A percentile compares a stretch with the other conserved stretches of the same genome.
These are phyloP conservation scores for Lysandra bellargus DNA, from an alignment of 2,888 invertebrate genomes.

Conservation along the genomic window DNA sequence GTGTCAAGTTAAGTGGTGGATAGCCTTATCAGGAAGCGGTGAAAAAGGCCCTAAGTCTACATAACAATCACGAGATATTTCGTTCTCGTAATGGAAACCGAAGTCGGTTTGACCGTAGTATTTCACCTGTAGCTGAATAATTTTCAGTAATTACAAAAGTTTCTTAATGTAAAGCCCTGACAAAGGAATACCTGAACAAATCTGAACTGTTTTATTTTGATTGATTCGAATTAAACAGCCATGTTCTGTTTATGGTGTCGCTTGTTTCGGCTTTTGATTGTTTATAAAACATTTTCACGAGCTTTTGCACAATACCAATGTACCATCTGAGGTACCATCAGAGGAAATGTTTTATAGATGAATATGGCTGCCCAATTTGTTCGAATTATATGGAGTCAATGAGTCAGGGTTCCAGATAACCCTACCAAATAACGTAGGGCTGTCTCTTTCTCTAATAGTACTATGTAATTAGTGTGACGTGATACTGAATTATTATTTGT, in stretches of 20 bases:
- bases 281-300: not conserved
- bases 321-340: not conserved
- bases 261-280: conserved; percentile 6
- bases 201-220: conserved; percentile 25
- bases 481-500: no score
- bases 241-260: not conserved
- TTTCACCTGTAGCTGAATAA: conserved; percentile 22
- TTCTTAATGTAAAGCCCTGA: conserved; percentile 14
- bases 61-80: not conserved
- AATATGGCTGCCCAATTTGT: no score
- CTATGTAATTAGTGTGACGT: no score
- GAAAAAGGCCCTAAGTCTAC: not conserved
- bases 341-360: not conserved
- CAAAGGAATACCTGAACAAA: conserved; percentile 28
- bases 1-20: no score
- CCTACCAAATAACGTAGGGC: no score
- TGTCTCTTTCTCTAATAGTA: no score
- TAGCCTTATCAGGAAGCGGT: no score
- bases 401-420: no score
- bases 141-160: conserved; percentile 31
- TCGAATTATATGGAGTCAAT: no score
- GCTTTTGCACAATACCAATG: not conserved
- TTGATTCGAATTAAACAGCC: conserved; percentile 27
- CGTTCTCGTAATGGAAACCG: not conserved
- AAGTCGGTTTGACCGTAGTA: not conserved